phyloP scores from a whole-genome alignment of 2,113 vertebrate genomes.

The Poicephalus gulielmi region DNA sequence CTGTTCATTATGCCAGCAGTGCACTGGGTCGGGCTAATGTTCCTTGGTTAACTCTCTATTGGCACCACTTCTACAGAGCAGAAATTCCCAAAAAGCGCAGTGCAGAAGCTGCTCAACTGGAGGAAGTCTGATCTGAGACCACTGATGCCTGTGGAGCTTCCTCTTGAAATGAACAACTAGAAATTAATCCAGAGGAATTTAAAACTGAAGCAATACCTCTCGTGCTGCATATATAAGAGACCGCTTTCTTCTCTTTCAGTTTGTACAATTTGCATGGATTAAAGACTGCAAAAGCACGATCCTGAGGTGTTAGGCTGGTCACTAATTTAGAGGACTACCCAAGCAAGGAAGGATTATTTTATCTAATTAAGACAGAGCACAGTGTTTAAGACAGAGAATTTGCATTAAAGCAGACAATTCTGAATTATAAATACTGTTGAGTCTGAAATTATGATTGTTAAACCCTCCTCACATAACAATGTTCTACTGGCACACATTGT shows the following conservation, averaged over 20 bases:
- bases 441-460: conserved; percentile 66
- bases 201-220: neutral
- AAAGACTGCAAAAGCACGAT: conserved; percentile 34
- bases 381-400: conserved; percentile 65
- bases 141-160: neutral
- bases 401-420: conserved; percentile 67
- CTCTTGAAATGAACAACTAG: neutral
- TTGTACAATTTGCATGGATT: neutral
- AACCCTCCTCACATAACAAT: conserved; percentile 42
- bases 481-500: conserved; percentile 49
- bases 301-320: conserved; percentile 8
- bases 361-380: conserved; percentile 71
- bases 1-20: neutral
- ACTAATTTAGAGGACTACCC: conserved; percentile 65
- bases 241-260: neutral
- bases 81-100: fast-evolving
- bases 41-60: no score
- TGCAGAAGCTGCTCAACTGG: neutral
- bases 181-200: neutral
- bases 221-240: neutral
- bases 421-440: conserved; percentile 72
- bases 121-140: neutral
- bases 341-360: conserved; percentile 71
- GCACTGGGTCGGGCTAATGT: neutral
- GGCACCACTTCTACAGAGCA: neutral